Base-by-base conservation (phyloP, 2,888 invertebrate species). In the Camptogramma bilineatum region DNA sequence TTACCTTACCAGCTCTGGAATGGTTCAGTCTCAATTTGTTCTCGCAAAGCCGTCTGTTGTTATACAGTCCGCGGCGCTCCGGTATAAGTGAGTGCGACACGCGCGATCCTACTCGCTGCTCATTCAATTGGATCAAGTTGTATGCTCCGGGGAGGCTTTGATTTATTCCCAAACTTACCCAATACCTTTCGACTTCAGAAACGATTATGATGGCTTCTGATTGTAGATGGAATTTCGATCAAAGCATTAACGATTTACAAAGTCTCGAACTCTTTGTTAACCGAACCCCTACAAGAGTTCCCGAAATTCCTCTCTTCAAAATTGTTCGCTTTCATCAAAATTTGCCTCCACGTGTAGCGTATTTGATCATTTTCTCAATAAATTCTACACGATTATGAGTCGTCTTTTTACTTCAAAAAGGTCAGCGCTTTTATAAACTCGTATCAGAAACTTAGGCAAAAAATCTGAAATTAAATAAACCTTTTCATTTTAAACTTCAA, bases 91-190 rank as follows among this genome's bases (percentile, higher is more conserved):
- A 17, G 19, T 9, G 48, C 19, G 50, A 58, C 44, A 28, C 51
- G 51, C 54, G 42, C 13, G 39, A 42, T 28, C 28, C n/a, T n/a
- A 13, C 16, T 2, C 50, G 21, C 44, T 18, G 44, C 19, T 50
- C 55, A 52, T 55, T 62, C 16, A 52, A 31, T 46, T 3, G 51
- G 51, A 44, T 52, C 48, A 16, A 51, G 28, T 34, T 44, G 19
- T 16, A 42, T 51, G 24, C 50, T 50, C 28, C 18, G n/a, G 39
- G 18, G 21, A 16, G 8, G 51, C 55, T 44, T 28, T 51, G 55
- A 51, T 62, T 62, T 55, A 51, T 55, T 62, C 16, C 18, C 28
- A 19, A 46, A 62, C 51, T 62, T 51, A 10, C 4, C 13, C 55
- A 34, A 55, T 42, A 42, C 16, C 52, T 19, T 48, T 24, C 28